Conservation (phyloP, 2,888 invertebrate genomes). For the Dioctria linearis region DNA sequence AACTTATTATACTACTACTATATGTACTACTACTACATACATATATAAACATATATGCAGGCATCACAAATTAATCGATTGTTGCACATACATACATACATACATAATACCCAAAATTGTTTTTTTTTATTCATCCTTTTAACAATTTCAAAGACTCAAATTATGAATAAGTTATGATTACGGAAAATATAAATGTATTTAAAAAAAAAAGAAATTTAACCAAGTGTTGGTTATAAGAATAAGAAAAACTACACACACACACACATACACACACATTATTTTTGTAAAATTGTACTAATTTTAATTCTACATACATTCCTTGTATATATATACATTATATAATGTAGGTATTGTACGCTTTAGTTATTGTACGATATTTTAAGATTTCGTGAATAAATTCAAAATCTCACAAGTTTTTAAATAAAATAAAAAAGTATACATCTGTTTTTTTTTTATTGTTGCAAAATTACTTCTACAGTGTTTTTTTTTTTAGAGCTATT, state of each 20-base stretch:
- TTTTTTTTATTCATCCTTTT: too few relatives aligned
- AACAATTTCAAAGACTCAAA: neutral
- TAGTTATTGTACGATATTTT: constrained; percentile 5
- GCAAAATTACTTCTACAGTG: neutral
- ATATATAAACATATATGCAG: too few relatives aligned
- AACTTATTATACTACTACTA: too few relatives aligned
- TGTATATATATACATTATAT: neutral
- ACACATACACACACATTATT: neutral
- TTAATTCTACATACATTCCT: neutral
- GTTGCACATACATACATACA: too few relatives aligned
- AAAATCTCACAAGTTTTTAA: constrained; percentile 20
- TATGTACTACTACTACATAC: too few relatives aligned
- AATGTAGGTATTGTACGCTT: neutral
- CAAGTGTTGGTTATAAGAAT: too few relatives aligned
- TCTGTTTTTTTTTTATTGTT: neutral
- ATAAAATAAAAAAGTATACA: neutral
- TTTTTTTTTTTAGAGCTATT: neutral
- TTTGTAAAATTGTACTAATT: constrained; percentile 3
- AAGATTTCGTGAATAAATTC: constrained; percentile 22
- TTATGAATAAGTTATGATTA: neutral
- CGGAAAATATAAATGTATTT: too few relatives aligned
- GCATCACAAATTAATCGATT: too few relatives aligned
- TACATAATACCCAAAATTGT: too few relatives aligned
- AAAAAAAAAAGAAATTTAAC: neutral
- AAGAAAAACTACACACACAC: too few relatives aligned